Base-by-base conservation (phyloP, 2,113 vertebrate genomes). In the Menura novaehollandiae region DNA sequence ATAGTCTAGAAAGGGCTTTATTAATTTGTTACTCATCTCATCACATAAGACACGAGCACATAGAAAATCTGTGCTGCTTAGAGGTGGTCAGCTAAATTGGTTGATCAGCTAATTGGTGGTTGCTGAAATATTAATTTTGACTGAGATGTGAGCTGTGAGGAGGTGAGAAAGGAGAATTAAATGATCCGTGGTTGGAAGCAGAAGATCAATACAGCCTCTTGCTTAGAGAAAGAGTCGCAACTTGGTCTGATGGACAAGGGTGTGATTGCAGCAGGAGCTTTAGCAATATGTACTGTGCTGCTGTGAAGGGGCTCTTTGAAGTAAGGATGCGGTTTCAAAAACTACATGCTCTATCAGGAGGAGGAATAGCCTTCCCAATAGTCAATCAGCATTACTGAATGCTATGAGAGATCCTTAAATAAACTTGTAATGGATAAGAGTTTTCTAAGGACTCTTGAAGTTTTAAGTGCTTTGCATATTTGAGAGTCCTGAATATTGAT, bases 221-320 rank as follows among this genome's bases (percentile, higher is more conserved):
- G 24, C 56, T 59, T 72, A 39, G 30, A 51, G 43, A 43, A 87
- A 14, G 46, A 78, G 14, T 52, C 92, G 41, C 52, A 82, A 3
- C 37, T 33, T 64, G 52, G 28, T 89, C 20, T 1, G 2, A 52
- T 7, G 7, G 63, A 51, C 59, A 69, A 37, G 52, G 30, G 18
- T 84, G 19, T 26, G 47, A 47, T 22, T 41, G 33, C 74, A 89
- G 19, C 44, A 78, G 44, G 9, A 90, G 33, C 59, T 32, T 58
- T 7, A 68, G 59, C 1, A 1, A 5, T 46, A 11, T 30, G 12
- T 53, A 15, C 20, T 33, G 22, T 0, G 0, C 37, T 86, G 26
- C 55, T 89, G 27, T 86, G 68, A 88, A 89, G 79, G n/a, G 28
- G 3, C 43, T 78, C 28, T 52, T 82, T 5, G 8, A 92, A 81